Evolutionary conservation across 2,113 vertebrate genomes (phyloP).

Genomic region (Leptobrachium leishanense): DNA sequence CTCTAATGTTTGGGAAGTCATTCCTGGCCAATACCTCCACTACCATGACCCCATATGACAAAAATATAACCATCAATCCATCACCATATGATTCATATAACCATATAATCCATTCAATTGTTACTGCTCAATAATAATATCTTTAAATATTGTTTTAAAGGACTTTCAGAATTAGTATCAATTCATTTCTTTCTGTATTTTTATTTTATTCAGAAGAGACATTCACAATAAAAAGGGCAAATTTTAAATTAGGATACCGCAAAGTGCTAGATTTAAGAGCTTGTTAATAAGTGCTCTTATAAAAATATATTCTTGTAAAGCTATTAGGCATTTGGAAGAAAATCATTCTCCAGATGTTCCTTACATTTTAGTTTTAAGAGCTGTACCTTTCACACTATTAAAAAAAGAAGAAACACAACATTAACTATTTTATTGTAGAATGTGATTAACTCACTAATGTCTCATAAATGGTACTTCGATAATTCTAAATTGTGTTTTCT

Average conservation of each 20-base stretch:
- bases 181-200: constrained; percentile 1
- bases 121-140: no score
- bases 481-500: neutral
- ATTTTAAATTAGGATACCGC: constrained; percentile 26
- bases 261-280: constrained; percentile 41
- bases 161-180: neutral
- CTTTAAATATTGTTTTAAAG: no score
- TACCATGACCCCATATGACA: no score
- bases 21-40: no score
- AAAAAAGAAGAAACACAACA: constrained; percentile 15
- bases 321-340: constrained; percentile 19
- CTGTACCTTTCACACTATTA: constrained; percentile 3
- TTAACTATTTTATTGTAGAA: constrained; percentile 29
- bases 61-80: no score
- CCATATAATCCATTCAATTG: no score
- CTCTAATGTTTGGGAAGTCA: no score
- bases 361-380: constrained; percentile 21
- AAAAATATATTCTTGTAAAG: constrained; percentile 33
- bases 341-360: constrained; percentile 42
- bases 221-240: constrained; percentile 20
- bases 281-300: constrained; percentile 37
- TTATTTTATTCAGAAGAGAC: constrained; percentile 20
- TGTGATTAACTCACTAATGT: neutral
- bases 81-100: no score
- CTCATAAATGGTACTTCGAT: neutral